Base-by-base conservation (phyloP, 2,888 invertebrate species). In the Euphydryas editha region DNA sequence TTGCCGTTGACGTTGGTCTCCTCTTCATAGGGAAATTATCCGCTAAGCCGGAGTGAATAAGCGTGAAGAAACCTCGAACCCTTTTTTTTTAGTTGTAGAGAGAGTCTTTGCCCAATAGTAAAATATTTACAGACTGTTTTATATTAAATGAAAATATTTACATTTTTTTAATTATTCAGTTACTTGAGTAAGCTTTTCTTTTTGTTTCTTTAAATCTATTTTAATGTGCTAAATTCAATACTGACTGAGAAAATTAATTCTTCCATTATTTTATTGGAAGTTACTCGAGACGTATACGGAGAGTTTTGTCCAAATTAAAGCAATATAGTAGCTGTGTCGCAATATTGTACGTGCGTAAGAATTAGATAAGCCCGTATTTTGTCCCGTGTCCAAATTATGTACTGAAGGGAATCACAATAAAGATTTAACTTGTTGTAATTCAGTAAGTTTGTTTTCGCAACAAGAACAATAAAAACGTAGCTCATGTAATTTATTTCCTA, bases 201-300 rank as follows among this genome's bases (percentile, higher is more conserved):
- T n/a, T n/a, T n/a, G n/a, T n/a, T n/a, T n/a, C n/a, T n/a, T n/a
- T 6, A 44, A n/a, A n/a, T 44, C 1, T 44, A n/a, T n/a, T 44
- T 15, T 44, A 44, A n/a, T 3, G 39, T 8, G 73, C 67, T 62
- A 59, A 69, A 75, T 76, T 73, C 67, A 70, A 73, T 74, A 75
- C 15, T 1, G 69, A 69, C 71, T 66, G 68, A 70, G 69, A 65
- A 73, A 71, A 73, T 74, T 71, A 75, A 75, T 76, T 71, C 67
- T 67, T 59, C 68, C 58, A 62, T 24, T 56, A 66, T 68, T 58
- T 67, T 59, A 81, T 66, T 69, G 62, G 42, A 62, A 68, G 58
- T 65, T 49, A 81, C 79, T 76, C 78, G 77, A 81, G 75, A 54
- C 36, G 11, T 36, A 56, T 64, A 57, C 39, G 20, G 55, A 60